Percentiles rank a stretch among this genome's conserved stretches.
Evolutionary conservation across 2,797 vertebrate species (phyloP).

Genomic region (Pantherophis vulpinus): DNA sequence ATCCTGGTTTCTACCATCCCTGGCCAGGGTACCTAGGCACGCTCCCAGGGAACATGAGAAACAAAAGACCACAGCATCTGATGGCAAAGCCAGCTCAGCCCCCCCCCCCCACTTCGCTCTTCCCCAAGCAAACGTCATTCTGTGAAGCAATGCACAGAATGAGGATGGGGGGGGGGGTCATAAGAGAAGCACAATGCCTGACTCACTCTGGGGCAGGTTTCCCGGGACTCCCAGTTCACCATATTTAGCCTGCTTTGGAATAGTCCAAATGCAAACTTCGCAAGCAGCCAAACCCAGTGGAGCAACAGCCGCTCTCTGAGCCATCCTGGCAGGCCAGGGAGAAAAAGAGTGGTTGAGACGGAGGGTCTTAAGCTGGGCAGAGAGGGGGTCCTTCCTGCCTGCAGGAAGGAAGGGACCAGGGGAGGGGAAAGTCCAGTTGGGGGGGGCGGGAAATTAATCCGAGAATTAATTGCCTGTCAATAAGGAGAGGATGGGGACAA

Average conservation of each 20-base stretch:
- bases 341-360: background rate
- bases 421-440: too few species aligned
- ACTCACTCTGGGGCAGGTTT: background rate
- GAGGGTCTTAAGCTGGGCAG: background rate
- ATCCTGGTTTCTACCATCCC: background rate
- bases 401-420: background rate
- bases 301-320: too few species aligned
- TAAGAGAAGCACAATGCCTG: background rate
- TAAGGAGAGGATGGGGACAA: background rate
- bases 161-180: background rate
- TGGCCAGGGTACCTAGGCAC: fast-evolving
- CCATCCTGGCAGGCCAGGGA: background rate
- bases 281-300: background rate
- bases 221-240: background rate
- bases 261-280: background rate
- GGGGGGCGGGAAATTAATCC: background rate
- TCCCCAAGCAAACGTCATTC: background rate
- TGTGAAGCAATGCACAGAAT: background rate
- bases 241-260: conserved; percentile 25
- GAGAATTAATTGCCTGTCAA: background rate
- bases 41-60: background rate
- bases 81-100: background rate
- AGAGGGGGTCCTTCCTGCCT: background rate
- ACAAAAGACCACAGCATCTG: background rate
- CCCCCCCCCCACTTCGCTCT: background rate